A percentile compares a stretch with the other conserved stretches of the same genome.
Conservation (phyloP, 2,888 invertebrate species). For the Branchipolynoe longqiensis region DNA sequence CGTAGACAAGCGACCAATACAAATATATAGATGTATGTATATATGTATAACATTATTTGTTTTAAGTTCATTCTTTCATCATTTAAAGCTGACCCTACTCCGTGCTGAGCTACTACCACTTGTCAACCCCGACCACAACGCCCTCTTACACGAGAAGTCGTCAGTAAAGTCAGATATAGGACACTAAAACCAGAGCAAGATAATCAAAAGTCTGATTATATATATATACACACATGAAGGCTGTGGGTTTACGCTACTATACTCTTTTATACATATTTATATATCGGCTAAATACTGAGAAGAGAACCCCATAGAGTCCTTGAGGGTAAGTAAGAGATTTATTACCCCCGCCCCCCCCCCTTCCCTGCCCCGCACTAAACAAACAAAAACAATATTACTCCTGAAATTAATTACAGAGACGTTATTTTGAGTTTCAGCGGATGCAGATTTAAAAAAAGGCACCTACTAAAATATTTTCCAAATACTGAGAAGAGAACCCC, state of each 20-base stretch:
- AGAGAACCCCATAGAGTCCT: neutral
- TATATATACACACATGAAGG: conserved; percentile 7
- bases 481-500: neutral
- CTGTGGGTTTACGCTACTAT: conserved; percentile 4
- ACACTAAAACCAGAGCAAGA: conserved; percentile 7
- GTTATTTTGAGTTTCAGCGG: too few relatives aligned
- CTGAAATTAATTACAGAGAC: too few relatives aligned
- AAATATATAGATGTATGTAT: conserved; percentile 53
- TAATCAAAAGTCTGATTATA: conserved; percentile 3
- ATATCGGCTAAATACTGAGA: neutral
- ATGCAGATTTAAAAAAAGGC: too few relatives aligned
- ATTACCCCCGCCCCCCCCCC: too few relatives aligned
- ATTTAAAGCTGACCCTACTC: neutral
- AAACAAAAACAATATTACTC: too few relatives aligned
- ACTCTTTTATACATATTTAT: conserved; percentile 17
- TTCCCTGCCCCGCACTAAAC: too few relatives aligned
- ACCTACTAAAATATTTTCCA: neutral
- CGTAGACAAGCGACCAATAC: conserved; percentile 28
- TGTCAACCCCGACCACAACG: neutral
- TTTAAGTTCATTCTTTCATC: conserved; percentile 29
- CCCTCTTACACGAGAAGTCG: neutral
- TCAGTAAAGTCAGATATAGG: neutral
- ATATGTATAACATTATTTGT: conserved; percentile 36
- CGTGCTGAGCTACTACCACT: neutral
- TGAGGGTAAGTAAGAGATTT: neutral